Percentiles rank a stretch among this genome's conserved stretches.
phyloP scores from a whole-genome alignment of 2,797 vertebrate species.

The Rachycentron canadum region DNA sequence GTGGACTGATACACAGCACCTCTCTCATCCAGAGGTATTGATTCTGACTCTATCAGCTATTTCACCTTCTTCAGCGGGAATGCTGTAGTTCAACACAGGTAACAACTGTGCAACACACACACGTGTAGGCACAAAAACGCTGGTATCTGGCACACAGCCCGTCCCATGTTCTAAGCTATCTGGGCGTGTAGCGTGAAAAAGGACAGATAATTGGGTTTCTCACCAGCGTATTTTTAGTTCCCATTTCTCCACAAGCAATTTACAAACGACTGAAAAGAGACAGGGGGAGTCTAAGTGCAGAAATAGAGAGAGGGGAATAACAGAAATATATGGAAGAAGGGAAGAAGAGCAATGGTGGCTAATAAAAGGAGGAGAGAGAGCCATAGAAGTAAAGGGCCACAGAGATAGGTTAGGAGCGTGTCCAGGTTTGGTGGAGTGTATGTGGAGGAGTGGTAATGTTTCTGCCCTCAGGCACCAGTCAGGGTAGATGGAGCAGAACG shows the following conservation, averaged over 20 bases:
- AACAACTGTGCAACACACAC: conserved; percentile 13
- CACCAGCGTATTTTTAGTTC: conserved; percentile 72
- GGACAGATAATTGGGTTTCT: conserved; percentile 76
- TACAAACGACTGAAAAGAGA: conserved; percentile 50
- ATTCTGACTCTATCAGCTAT: neutral
- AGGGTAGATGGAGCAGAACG: conserved; percentile 56
- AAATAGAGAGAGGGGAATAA: conserved; percentile 20
- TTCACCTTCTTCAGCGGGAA: neutral
- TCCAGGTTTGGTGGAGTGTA: conserved; percentile 59
- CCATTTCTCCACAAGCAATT: conserved; percentile 60
- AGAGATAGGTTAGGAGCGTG: conserved; percentile 42
- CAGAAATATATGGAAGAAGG: neutral
- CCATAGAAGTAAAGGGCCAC: conserved; percentile 22
- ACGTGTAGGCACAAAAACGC: conserved; percentile 34
- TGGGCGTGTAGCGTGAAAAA: conserved; percentile 69
- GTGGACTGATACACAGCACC: neutral
- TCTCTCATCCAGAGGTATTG: neutral
- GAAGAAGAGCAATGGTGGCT: conserved; percentile 11
- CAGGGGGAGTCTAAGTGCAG: conserved; percentile 3
- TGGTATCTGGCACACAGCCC: conserved; percentile 56
- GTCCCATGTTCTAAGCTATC: conserved; percentile 53
- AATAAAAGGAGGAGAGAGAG: conserved; percentile 16
- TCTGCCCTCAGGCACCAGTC: conserved; percentile 42
- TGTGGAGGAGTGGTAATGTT: conserved; percentile 39
- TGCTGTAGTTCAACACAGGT: neutral